Conservation (phyloP, 1,140 invertebrate genomes). For the Adoxophyes honmai region DNA sequence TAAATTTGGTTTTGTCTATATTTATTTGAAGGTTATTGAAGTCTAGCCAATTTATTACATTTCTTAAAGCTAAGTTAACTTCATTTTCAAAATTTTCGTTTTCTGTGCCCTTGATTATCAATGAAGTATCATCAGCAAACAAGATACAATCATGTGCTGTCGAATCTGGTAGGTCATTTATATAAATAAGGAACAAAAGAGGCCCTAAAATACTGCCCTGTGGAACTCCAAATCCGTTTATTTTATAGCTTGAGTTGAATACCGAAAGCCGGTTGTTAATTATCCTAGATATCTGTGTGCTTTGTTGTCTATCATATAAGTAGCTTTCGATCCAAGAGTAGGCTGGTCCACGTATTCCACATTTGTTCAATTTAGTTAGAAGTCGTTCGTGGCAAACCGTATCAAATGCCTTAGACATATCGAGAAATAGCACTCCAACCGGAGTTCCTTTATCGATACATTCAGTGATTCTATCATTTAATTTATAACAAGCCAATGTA, state of each 20-base stretch:
- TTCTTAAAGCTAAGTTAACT: background rate
- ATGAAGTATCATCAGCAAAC: conserved; percentile 10
- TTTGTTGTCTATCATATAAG: conserved; percentile 4
- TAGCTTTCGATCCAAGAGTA: background rate
- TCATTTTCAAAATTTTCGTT: conserved; percentile 4
- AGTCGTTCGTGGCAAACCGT: conserved; percentile 2
- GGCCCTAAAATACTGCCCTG: conserved; percentile 14
- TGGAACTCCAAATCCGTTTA: conserved; percentile 12
- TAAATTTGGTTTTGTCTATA: conserved; percentile 2
- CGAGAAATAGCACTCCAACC: background rate
- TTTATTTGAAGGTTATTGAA: conserved; percentile 4
- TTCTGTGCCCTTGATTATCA: background rate
- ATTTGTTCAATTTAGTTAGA: no score
- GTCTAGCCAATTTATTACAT: conserved; percentile 1
- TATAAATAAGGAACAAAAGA: conserved; percentile 9
- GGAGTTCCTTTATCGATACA: background rate
- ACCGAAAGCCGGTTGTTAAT: background rate
- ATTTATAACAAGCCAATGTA: background rate
- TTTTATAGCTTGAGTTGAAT: conserved; percentile 1
- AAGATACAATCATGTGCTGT: conserved; percentile 13
- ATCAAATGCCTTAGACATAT: conserved; percentile 8
- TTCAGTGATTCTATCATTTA: background rate
- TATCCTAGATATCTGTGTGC: background rate
- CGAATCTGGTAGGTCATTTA: conserved; percentile 4
- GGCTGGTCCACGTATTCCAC: background rate